Conservation (phyloP, 2,113 vertebrate genomes). For the Micronycteris hirsuta region DNA sequence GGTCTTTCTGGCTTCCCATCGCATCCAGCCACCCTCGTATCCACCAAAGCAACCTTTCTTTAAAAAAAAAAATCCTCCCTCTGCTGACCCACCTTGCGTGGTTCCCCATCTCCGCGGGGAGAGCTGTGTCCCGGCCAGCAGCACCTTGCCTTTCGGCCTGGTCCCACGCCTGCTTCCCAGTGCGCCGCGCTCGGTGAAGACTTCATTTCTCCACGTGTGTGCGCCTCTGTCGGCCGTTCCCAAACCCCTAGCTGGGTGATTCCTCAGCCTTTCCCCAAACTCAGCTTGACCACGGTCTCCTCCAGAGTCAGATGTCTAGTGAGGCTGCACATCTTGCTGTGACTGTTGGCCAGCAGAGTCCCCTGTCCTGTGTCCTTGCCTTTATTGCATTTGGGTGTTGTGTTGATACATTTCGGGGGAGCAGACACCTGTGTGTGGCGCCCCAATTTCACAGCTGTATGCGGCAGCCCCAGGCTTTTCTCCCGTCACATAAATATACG, state of each 20-base stretch:
- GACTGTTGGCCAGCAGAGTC: not conserved
- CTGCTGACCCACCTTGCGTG: not conserved
- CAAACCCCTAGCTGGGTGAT: not conserved
- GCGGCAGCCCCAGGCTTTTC: not conserved
- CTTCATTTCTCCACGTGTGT: not conserved
- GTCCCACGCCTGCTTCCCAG: not conserved
- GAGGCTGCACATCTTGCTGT: not conserved
- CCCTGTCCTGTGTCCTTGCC: not conserved
- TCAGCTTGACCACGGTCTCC: not conserved
- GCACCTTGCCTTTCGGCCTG: not conserved
- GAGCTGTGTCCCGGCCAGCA: not conserved
- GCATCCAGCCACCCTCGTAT: not conserved
- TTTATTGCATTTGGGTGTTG: not conserved
- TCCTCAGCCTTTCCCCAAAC: not conserved
- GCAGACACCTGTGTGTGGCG: not conserved
- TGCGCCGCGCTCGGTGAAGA: not conserved
- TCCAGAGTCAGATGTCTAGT: not conserved
- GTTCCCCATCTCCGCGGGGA: not conserved
- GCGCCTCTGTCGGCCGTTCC: not conserved
- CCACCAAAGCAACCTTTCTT: not conserved
- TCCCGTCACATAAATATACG: rapidly evolving
- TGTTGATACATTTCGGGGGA: not conserved
- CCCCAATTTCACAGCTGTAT: not conserved
- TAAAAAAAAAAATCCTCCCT: not conserved
- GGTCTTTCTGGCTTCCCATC: not conserved